Conservation (phyloP, 1,140 invertebrate genomes). For the Eulimnadia texana region DNA sequence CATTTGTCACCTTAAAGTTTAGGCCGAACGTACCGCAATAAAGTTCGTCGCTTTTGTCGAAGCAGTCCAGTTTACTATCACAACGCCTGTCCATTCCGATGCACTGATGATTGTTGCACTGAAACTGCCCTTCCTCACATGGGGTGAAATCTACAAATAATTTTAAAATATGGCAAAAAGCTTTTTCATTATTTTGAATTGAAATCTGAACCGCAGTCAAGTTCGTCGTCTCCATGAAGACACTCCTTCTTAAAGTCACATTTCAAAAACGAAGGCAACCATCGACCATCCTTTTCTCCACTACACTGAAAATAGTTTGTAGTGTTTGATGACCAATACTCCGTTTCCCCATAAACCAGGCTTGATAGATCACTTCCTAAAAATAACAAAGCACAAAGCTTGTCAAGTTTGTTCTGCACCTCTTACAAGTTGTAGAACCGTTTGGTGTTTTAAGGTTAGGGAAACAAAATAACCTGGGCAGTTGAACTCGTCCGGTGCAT, state of each 20-base stretch:
- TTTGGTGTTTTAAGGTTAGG: conserved; percentile 15
- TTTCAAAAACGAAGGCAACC: conserved; percentile 22
- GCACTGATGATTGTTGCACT: conserved; percentile 30
- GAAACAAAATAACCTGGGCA: conserved; percentile 31
- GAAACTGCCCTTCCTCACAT: conserved; percentile 19
- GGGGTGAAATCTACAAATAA: not conserved
- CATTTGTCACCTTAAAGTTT: too few relatives aligned
- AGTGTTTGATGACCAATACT: not conserved
- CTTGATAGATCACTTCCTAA: not conserved
- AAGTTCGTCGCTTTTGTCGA: conserved; percentile 33
- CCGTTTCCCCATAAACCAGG: not conserved
- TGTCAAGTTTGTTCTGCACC: not conserved
- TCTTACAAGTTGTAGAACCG: not conserved
- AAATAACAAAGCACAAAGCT: not conserved
- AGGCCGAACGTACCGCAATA: conserved; percentile 27
- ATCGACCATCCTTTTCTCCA: conserved; percentile 27
- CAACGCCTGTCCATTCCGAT: conserved; percentile 18
- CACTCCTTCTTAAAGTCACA: conserved; percentile 33
- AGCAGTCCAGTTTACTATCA: conserved; percentile 26
- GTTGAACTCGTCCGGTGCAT: conserved; percentile 30
- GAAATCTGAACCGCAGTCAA: conserved; percentile 26
- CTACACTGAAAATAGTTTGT: not conserved
- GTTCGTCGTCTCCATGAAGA: conserved; percentile 32
- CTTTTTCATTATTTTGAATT: not conserved
- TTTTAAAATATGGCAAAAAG: not conserved